Base-by-base conservation (phyloP, 2,113 vertebrate genomes). In the Crypturellus undulatus region DNA sequence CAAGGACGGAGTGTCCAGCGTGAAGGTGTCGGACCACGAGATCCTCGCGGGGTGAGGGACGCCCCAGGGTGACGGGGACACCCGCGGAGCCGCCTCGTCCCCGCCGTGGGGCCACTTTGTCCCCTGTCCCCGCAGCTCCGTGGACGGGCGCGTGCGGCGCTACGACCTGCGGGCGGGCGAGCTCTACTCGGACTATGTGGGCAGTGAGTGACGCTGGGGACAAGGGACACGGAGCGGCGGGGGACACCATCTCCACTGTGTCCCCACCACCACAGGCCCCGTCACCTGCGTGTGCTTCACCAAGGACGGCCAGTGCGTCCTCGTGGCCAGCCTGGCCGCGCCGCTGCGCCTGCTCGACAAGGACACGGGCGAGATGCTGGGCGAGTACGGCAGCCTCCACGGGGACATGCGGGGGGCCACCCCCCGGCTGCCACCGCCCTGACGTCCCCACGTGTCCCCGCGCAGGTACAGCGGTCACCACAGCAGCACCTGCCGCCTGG, bases 261-360 rank as follows among this genome's bases (percentile, higher is more conserved):
- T 49, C 47, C 47, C 13, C n/a, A 40, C 2, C 0, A 6, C 1
- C 6, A 15, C 95, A 99, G 99, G 98, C 97, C 99, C 99, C 59
- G 98, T 99, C 97, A 99, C 99, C 7, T 99, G 99, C n/a, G 98
- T 99, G 83, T 99, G 99, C 92, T 99, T 99, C 97, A 99, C 98
- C 97, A 98, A 98, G 83, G 99, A 99, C 1, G 98, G 98, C 21
- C 99, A 99, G 94, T 99, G 99, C 54, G 97, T 96, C 1, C 97
- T 99, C 78, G 98, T 96, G 22, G 98, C 99, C 94, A 99, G 98
- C 81, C 97, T 99, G 82, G 99, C 99, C 88, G 99, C 99, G 34
- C 96, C 98, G 0, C 94, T 99, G 62, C 96, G 99, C 32, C 98
- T 99, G 34, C 97, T 99, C 38, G 99, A 99, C 96, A 99, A 99